Conservation (phyloP, 2,797 vertebrate genomes). For the Phoxinus dragarum region DNA sequence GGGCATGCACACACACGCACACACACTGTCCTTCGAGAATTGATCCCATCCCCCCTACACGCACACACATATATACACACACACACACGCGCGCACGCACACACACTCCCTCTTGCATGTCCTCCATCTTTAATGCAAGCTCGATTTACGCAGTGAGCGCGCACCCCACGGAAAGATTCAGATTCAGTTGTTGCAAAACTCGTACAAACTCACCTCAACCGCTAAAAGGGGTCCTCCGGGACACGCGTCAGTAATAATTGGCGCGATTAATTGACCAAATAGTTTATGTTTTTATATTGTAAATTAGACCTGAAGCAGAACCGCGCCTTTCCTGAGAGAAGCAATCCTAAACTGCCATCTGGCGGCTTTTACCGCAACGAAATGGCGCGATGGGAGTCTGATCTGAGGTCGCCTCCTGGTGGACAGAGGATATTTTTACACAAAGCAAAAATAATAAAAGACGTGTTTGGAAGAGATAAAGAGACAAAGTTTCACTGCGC, state of each 20-base stretch:
- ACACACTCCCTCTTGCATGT: conserved; percentile 74
- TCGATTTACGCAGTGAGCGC: conserved; percentile 69
- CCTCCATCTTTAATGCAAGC: conserved; percentile 89
- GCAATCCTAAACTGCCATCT: conserved; percentile 99
- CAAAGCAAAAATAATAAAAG: conserved; percentile 33
- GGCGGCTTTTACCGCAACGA: conserved; percentile 97
- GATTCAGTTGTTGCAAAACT: conserved; percentile 53
- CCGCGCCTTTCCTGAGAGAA: conserved; percentile 95
- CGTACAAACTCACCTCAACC: conserved; percentile 60
- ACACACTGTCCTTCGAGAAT: conserved; percentile 74
- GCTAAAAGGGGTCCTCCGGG: conserved; percentile 33
- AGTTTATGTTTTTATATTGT: conserved; percentile 74
- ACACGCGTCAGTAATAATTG: conserved; percentile 41
- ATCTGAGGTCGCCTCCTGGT: conserved; percentile 92
- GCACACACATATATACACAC: conserved; percentile 69
- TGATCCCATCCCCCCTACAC: conserved; percentile 83
- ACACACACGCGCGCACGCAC: conserved; percentile 68
- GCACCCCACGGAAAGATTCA: conserved; percentile 54
- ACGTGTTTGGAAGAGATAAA: background rate
- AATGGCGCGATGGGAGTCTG: conserved; percentile 94
- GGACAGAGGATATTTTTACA: conserved; percentile 71
- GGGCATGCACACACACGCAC: conserved; percentile 65
- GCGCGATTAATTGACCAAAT: conserved; percentile 48
- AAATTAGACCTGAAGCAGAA: conserved; percentile 88
- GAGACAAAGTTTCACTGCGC: background rate